phyloP scores from a whole-genome alignment of 2,113 vertebrate genomes.

The Esox niger region DNA sequence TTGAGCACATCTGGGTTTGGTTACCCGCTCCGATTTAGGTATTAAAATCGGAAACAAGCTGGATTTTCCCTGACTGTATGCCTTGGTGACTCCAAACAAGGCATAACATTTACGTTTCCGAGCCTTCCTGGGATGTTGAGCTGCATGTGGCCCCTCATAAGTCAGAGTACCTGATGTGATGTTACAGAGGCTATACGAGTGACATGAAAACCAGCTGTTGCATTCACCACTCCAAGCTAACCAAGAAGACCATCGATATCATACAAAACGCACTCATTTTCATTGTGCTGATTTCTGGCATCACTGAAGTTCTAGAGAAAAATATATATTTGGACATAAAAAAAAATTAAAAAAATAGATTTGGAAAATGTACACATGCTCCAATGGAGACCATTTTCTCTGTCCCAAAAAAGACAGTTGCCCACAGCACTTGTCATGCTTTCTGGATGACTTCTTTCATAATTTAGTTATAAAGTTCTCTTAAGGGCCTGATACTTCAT shows the following conservation, averaged over 20 bases:
- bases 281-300: background rate
- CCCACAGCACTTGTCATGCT: constrained; percentile 21
- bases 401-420: constrained; percentile 14
- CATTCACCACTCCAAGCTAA: background rate
- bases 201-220: constrained; percentile 4
- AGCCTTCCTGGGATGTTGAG: constrained; percentile 27
- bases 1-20: constrained; percentile 57
- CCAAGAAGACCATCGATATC: background rate
- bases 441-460: constrained; percentile 15
- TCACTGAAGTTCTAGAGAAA: constrained; percentile 1
- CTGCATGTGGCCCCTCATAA: constrained; percentile 12
- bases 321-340: too few relatives aligned
- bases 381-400: constrained; percentile 8
- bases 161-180: constrained; percentile 26
- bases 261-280: background rate
- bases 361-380: constrained; percentile 26
- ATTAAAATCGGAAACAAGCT: constrained; percentile 58
- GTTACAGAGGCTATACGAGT: background rate
- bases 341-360: too few relatives aligned
- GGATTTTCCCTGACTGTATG: constrained; percentile 50
- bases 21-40: constrained; percentile 57
- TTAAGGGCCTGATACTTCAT: constrained; percentile 30
- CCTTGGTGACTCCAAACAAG: constrained; percentile 57
- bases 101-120: constrained; percentile 56
- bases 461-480: constrained; percentile 24